Conservation (phyloP, 1,140 invertebrate species). For the Thaumatotibia leucotreta region DNA sequence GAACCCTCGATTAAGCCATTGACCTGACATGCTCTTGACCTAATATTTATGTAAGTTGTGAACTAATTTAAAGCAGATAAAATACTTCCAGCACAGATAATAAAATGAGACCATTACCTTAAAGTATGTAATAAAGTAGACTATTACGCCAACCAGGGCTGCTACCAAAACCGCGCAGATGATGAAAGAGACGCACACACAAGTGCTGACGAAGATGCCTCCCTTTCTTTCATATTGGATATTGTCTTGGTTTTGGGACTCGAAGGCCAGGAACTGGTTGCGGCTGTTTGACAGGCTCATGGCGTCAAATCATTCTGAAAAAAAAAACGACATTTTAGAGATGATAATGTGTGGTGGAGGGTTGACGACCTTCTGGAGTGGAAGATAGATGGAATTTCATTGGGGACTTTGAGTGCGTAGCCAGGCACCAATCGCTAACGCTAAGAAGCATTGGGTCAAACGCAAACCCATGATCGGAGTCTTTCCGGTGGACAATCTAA, state of each 20-base stretch:
- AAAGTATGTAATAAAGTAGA: conserved; percentile 61
- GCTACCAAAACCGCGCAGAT: conserved; percentile 48
- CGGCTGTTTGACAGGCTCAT: conserved; percentile 69
- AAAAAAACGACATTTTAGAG: no score
- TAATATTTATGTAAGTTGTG: neutral
- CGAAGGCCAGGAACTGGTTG: conserved; percentile 71
- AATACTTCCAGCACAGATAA: neutral
- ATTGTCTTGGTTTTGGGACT: conserved; percentile 48
- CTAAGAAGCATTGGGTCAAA: no score
- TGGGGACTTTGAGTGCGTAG: no score
- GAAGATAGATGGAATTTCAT: no score
- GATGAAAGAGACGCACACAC: conserved; percentile 49
- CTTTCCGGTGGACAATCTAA: no score
- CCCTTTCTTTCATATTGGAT: conserved; percentile 61
- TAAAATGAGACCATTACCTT: conserved; percentile 37
- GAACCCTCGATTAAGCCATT: neutral
- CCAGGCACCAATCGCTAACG: no score
- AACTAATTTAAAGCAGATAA: neutral
- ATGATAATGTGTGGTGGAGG: no score
- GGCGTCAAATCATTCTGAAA: conserved; percentile 44
- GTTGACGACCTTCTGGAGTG: no score
- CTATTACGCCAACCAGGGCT: conserved; percentile 59
- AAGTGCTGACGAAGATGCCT: conserved; percentile 65
- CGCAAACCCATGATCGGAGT: no score
- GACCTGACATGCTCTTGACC: neutral